Percentiles rank a stretch among this genome's conserved stretches.
phyloP scores from a whole-genome alignment of 2,888 invertebrate species.

The Limnephilus rhombicus region DNA sequence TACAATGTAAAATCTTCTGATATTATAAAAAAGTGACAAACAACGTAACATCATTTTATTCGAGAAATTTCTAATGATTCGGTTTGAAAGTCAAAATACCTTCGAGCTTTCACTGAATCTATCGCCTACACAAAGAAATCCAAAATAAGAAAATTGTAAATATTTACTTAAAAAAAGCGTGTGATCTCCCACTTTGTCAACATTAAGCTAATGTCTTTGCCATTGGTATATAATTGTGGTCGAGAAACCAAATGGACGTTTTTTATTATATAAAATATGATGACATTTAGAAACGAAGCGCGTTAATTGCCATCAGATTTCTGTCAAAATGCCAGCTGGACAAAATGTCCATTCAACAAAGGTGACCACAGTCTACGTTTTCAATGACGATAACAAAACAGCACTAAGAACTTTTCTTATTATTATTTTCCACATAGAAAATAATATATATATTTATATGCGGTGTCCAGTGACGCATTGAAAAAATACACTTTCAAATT shows the following conservation, averaged over 20 bases:
- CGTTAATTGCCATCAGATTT: background rate
- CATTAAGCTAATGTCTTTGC: background rate
- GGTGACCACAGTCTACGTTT: background rate
- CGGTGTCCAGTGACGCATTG: too few relatives aligned
- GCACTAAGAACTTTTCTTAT: too few relatives aligned
- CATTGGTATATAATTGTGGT: background rate
- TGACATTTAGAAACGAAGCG: background rate
- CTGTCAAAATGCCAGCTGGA: background rate
- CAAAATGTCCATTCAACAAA: background rate
- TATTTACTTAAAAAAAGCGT: background rate
- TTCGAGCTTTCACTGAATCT: background rate
- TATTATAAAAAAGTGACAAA: too few relatives aligned
- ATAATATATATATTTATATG: too few relatives aligned
- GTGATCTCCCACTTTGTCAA: background rate
- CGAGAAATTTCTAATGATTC: too few relatives aligned
- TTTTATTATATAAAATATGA: background rate
- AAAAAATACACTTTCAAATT: too few relatives aligned
- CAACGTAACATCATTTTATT: too few relatives aligned
- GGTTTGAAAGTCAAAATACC: too few relatives aligned
- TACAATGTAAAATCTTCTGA: too few relatives aligned
- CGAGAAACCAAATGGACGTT: background rate
- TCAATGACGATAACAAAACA: background rate
- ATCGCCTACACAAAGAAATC: background rate
- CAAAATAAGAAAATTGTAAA: background rate
- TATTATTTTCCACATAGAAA: background rate